phyloP scores from a whole-genome alignment of 2,888 invertebrate species.

The Pachliopta kotzebuea region DNA sequence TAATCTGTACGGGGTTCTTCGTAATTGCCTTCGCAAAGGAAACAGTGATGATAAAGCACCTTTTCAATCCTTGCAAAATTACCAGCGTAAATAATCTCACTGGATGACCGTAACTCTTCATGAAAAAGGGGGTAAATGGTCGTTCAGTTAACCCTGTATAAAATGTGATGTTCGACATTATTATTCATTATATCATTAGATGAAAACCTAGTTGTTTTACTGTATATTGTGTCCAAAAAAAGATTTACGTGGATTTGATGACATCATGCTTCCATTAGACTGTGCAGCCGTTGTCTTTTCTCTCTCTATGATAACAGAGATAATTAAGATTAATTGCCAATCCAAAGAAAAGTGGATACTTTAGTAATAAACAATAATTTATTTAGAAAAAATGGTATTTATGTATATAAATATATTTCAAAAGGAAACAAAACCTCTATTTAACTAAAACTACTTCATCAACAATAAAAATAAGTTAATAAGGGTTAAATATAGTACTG shows the following conservation, averaged over 20 bases:
- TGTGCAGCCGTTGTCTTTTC: not conserved
- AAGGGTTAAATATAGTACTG: too few species aligned
- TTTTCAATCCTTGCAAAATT: slow-evolving; percentile 14
- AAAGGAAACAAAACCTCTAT: too few species aligned
- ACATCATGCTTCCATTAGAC: not conserved
- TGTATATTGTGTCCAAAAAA: too few species aligned
- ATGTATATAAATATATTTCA: too few species aligned
- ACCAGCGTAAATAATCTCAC: slow-evolving; percentile 6
- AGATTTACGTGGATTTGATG: not conserved
- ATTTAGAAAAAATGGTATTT: too few species aligned
- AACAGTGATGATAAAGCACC: slow-evolving; percentile 23
- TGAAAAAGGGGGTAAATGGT: not conserved
- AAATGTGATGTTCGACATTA: too few species aligned
- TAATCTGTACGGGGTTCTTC: slow-evolving; percentile 25
- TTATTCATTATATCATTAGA: too few species aligned
- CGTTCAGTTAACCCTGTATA: not conserved
- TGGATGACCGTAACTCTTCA: slow-evolving; percentile 2
- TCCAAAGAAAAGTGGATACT: not conserved
- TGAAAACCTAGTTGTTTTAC: too few species aligned
- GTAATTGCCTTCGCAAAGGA: slow-evolving; percentile 24
- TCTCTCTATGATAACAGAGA: not conserved
- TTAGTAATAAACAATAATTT: too few species aligned
- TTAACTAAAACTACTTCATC: too few species aligned
- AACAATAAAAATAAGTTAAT: too few species aligned
- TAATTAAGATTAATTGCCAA: not conserved